Conservation (phyloP, 2,888 invertebrate species). For the Strigamia maritima region DNA sequence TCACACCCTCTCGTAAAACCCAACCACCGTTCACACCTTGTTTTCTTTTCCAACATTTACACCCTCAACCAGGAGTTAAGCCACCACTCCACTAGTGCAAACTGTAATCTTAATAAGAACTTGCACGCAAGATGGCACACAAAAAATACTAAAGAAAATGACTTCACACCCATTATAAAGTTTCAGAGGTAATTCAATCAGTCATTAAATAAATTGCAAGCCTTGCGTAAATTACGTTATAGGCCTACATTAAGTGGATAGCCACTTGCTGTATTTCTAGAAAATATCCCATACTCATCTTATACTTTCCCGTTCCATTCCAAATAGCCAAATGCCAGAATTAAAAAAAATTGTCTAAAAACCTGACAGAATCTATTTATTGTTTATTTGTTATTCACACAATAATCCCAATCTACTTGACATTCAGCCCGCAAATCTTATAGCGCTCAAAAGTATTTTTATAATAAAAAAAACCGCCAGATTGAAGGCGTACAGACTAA, state of each 20-base stretch:
- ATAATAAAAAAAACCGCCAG: not conserved
- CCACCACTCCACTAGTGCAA: not conserved
- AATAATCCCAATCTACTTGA: not conserved
- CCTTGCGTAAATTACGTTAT: too few species aligned
- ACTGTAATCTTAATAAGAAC: not conserved
- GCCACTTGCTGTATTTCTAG: too few species aligned
- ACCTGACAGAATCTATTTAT: not conserved
- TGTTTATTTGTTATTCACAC: not conserved
- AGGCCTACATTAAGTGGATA: too few species aligned
- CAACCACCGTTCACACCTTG: not conserved
- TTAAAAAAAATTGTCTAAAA: not conserved
- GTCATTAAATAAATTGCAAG: not conserved
- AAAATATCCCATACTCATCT: too few species aligned
- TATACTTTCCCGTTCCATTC: too few species aligned
- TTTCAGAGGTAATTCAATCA: not conserved
- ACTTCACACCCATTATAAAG: not conserved
- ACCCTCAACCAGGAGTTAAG: not conserved
- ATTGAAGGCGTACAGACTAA: not conserved
- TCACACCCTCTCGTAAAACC: not conserved
- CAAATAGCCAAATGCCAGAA: too few species aligned
- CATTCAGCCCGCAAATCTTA: not conserved
- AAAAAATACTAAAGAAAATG: not conserved
- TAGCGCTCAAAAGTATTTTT: not conserved
- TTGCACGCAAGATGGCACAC: not conserved
- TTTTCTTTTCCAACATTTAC: conserved; percentile 6